Conservation (phyloP, 2,888 invertebrate genomes). For the Xestia rhomboidea region DNA sequence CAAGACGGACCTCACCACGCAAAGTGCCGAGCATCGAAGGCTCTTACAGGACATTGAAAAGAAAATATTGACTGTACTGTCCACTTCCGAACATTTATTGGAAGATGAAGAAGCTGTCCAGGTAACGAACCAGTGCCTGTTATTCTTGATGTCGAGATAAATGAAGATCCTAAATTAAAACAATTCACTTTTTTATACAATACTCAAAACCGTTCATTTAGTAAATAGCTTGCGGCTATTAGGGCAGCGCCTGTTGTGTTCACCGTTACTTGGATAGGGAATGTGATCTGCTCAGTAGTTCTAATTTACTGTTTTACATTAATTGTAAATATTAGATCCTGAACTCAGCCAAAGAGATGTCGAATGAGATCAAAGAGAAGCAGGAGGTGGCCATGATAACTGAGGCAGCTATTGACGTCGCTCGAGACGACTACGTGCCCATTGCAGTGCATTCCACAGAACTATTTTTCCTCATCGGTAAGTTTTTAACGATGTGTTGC, state of each 20-base stretch:
- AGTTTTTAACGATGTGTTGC: constrained; percentile 29
- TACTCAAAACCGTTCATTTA: neutral
- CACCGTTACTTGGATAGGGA: neutral
- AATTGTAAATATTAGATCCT: constrained; percentile 89
- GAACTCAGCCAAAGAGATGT: constrained; percentile 96
- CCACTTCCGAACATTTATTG: constrained; percentile 90
- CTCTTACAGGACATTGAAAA: constrained; percentile 96
- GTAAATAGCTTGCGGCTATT: neutral
- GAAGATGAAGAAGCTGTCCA: constrained; percentile 98
- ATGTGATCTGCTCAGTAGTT: neutral
- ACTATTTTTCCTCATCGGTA: constrained; percentile 97
- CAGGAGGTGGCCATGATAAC: constrained; percentile 97
- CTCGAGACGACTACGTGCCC: constrained; percentile 96
- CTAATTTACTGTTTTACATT: neutral
- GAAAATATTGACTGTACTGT: constrained; percentile 93
- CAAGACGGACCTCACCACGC: constrained; percentile 96
- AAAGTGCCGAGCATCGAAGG: constrained; percentile 96
- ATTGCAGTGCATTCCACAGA: constrained; percentile 97
- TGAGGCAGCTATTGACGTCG: constrained; percentile 96
- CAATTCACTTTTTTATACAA: neutral
- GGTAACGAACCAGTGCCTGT: constrained; percentile 71
- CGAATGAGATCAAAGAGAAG: constrained; percentile 97
- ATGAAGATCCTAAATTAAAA: neutral
- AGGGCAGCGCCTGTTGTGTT: neutral
- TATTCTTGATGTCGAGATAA: neutral